Conservation (phyloP, 2,888 invertebrate species). For the Cheilosia soror region DNA sequence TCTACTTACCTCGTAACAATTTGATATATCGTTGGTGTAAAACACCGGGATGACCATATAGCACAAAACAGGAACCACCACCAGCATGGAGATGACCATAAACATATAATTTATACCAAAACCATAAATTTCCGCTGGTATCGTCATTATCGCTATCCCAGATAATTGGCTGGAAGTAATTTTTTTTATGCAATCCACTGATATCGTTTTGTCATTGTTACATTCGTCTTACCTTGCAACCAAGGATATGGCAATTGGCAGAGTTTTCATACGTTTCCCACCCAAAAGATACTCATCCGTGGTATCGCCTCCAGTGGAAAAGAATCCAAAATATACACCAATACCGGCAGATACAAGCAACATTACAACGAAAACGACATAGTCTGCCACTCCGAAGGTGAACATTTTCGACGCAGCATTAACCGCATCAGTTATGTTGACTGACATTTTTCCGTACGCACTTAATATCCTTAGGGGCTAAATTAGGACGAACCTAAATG, state of each 20-base stretch:
- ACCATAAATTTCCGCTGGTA: constrained; percentile 85
- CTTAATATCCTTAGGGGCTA: not conserved
- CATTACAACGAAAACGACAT: constrained; percentile 85
- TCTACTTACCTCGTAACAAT: constrained; percentile 84
- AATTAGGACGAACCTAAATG: not conserved
- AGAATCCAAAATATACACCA: constrained; percentile 86
- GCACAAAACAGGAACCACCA: constrained; percentile 80
- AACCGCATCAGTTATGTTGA: constrained; percentile 8
- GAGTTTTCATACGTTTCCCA: constrained; percentile 85
- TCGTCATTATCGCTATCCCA: constrained; percentile 85
- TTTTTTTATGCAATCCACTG: constrained; percentile 1
- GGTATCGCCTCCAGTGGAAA: constrained; percentile 84
- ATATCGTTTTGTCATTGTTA: not conserved
- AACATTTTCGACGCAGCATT: constrained; percentile 69
- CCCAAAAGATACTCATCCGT: constrained; percentile 86
- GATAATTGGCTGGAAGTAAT: constrained; percentile 84
- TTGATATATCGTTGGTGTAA: constrained; percentile 84
- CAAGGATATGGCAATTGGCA: constrained; percentile 87
- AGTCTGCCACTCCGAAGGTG: constrained; percentile 83
- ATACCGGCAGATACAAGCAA: constrained; percentile 85
- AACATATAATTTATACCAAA: constrained; percentile 84
- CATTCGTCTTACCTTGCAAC: constrained; percentile 84
- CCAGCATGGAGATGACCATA: constrained; percentile 82
- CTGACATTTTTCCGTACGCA: constrained; percentile 17
- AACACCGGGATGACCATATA: constrained; percentile 84